Conservation (phyloP, 2,888 invertebrate species). For the Conomelus anceps region DNA sequence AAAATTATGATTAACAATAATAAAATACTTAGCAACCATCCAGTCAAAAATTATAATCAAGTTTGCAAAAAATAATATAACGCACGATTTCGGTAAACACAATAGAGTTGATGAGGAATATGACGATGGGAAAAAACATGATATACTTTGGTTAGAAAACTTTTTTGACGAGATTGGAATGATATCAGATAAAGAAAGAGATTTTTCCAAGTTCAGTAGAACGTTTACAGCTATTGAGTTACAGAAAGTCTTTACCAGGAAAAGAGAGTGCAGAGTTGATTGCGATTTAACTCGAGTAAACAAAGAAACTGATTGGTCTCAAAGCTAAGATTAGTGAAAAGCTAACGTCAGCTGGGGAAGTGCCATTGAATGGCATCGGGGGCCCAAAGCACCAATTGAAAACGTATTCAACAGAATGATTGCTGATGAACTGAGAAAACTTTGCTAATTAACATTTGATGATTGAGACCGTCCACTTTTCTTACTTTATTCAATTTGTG, state of each 20-base stretch:
- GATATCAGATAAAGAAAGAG: not conserved
- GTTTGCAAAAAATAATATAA: too few relatives aligned
- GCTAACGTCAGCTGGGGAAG: not conserved
- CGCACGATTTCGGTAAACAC: not conserved
- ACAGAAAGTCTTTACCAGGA: not conserved
- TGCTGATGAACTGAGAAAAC: slow-evolving; percentile 2
- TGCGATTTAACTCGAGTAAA: not conserved
- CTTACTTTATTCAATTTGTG: not conserved
- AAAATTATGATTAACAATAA: not conserved
- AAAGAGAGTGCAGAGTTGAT: not conserved
- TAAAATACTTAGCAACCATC: too few relatives aligned
- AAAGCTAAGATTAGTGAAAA: slow-evolving; percentile 3
- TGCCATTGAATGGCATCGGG: not conserved
- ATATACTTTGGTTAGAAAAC: not conserved
- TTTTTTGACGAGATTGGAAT: not conserved
- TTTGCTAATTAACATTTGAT: slow-evolving; percentile 2
- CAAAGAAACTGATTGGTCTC: slow-evolving; percentile 13
- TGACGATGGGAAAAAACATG: not conserved
- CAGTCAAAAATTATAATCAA: too few relatives aligned
- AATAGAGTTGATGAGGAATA: not conserved
- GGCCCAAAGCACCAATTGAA: not conserved
- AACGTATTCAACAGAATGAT: not conserved
- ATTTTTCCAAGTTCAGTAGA: not conserved
- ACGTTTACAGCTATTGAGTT: not conserved
- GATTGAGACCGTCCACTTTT: not conserved